A percentile compares a stretch with the other conserved stretches of the same genome.
Evolutionary conservation across 2,113 vertebrate genomes (phyloP).

Genomic region (Epinephelus lanceolatus): DNA sequence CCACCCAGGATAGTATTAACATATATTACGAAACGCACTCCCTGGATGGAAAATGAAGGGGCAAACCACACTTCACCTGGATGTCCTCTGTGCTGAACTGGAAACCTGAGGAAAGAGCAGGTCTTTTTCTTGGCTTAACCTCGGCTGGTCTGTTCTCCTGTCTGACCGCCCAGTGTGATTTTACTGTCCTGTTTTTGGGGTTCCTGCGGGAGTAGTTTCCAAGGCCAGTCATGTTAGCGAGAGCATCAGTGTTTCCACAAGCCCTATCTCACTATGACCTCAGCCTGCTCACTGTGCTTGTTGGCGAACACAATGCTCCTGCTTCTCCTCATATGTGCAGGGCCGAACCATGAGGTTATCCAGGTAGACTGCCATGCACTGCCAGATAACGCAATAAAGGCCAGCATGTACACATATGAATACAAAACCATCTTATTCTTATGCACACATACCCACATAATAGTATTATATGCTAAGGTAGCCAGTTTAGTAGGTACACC

Average conservation of each 20-base stretch:
- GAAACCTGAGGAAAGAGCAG: conserved; percentile 46
- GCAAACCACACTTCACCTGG: conserved; percentile 48
- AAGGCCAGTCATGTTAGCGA: conserved; percentile 69
- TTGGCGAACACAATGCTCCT: conserved; percentile 73
- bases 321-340: conserved; percentile 74
- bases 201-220: conserved; percentile 70
- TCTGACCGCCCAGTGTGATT: conserved; percentile 72
- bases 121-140: conserved; percentile 55
- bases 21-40: conserved; percentile 48
- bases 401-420: background rate
- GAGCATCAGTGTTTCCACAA: conserved; percentile 84
- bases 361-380: conserved; percentile 74
- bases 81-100: conserved; percentile 25
- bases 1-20: conserved; percentile 10
- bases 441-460: background rate
- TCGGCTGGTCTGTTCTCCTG: conserved; percentile 43
- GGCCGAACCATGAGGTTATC: conserved; percentile 76
- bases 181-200: conserved; percentile 77
- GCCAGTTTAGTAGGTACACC: background rate
- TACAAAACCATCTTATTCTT: background rate
- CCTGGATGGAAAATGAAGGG: conserved; percentile 22
- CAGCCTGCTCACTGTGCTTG: conserved; percentile 68
- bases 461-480: background rate
- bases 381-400: conserved; percentile 33
- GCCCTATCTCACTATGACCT: conserved; percentile 84